Base-by-base conservation (phyloP, 1,140 invertebrate genomes). In the Ceratosolen solmsi region DNA sequence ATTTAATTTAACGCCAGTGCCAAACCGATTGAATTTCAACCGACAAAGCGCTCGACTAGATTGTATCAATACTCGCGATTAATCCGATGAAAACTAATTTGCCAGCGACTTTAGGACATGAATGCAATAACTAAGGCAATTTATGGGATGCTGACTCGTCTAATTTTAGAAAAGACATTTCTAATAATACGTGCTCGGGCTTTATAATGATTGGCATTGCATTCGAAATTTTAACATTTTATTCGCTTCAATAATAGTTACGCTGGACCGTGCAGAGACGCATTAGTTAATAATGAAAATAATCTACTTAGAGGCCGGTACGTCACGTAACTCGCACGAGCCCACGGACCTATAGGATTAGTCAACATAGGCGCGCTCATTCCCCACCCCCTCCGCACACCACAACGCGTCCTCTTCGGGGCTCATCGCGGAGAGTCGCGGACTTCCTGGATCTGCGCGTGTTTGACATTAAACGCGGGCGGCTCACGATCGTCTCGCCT, bases 31-130 rank as follows among this genome's bases (percentile, higher is more conserved):
- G 86, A 88, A 89, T 88, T 86, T 85, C 82, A 86, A 87, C 87
- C 88, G 86, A 88, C 85, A 83, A 79, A 84, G 79, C 85, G 84
- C 75, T 70, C 87, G 76, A 84, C 85, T 87, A 84, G 87, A 88
- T 89, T 88, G 85, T 85, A 89, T 89, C 88, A 88, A 89, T 88
- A 84, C 86, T 84, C 83, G 58, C 86, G 88, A 89, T 89, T 89
- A 88, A 89, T 89, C 87, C 87, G 86, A 86, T 86, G 87, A 88
- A 89, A 89, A 89, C 88, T 89, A 89, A 89, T 89, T 88, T 86
- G 85, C 75, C 85, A 79, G 81, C 84, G 84, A 83, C 80, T 84
- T 85, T 83, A 68, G 82, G 51, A 82, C 54, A 11, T 17, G 33
- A 74, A 65, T 71, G 73, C 73, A 81, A 81, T 65, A 80, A 80